phyloP scores from a whole-genome alignment of 2,113 vertebrate species.

The Trachemys scripta region DNA sequence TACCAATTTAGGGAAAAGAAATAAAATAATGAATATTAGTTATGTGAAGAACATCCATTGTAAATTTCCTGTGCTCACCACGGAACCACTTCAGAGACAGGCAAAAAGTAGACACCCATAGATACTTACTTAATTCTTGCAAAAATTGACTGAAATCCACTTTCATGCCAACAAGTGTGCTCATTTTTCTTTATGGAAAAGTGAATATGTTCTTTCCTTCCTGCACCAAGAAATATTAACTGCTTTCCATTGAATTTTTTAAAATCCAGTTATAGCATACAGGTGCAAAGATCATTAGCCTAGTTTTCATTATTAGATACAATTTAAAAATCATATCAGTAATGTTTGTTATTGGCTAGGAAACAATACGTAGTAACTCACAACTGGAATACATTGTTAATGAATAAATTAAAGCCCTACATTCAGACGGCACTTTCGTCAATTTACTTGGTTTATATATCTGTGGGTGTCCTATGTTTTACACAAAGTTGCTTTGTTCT shows the following conservation, averaged over 20 bases:
- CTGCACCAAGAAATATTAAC: constrained; percentile 30
- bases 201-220: background rate
- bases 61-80: constrained; percentile 20
- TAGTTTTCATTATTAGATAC: background rate
- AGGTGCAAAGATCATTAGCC: constrained; percentile 32
- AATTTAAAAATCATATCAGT: constrained; percentile 8
- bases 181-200: background rate
- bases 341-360: background rate
- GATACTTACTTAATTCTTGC: background rate
- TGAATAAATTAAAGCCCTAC: background rate
- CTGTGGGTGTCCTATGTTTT: background rate
- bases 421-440: background rate
- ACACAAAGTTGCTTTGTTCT: background rate
- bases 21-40: background rate
- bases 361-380: background rate
- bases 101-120: background rate
- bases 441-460: constrained; percentile 14
- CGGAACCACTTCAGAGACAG: background rate
- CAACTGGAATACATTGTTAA: background rate
- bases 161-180: background rate
- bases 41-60: background rate
- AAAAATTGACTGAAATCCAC: background rate
- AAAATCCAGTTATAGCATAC: constrained; percentile 35
- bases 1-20: constrained; percentile 23
- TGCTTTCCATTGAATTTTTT: constrained; percentile 34